A percentile compares a stretch with the other conserved stretches of the same genome.
phyloP scores from a whole-genome alignment of 2,888 invertebrate genomes.

The Leptopterna dolabrata region DNA sequence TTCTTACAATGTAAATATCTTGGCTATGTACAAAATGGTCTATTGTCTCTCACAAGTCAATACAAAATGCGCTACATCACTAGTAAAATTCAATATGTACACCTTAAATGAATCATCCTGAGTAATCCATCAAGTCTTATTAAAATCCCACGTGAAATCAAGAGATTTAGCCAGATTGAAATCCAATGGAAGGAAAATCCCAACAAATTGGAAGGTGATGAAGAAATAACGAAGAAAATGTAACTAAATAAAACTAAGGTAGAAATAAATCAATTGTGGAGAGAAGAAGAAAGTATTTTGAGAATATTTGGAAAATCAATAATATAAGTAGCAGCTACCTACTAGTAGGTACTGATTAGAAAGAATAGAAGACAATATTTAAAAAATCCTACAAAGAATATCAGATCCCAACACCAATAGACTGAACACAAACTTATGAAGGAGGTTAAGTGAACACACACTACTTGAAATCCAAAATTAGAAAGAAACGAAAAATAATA shows the following conservation, averaged over 20 bases:
- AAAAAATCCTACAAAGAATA: neutral
- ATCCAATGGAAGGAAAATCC: neutral
- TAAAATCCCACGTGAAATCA: neutral
- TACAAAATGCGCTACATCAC: constrained; percentile 37
- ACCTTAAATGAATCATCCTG: constrained; percentile 27
- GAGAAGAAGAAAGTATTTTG: no score
- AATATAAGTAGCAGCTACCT: neutral
- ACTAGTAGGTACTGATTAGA: neutral
- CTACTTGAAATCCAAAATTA: neutral
- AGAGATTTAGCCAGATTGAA: neutral
- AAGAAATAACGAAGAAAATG: neutral
- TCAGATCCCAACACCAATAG: neutral
- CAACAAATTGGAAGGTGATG: neutral
- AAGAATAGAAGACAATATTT: neutral
- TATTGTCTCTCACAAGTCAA: constrained; percentile 46
- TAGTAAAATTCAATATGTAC: constrained; percentile 39
- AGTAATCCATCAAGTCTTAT: constrained; percentile 31
- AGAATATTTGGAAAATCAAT: neutral
- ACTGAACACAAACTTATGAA: constrained; percentile 1
- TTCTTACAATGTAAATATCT: constrained; percentile 14
- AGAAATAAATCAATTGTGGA: neutral
- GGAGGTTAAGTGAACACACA: neutral
- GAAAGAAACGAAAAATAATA: neutral
- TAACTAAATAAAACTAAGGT: neutral
- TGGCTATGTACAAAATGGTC: constrained; percentile 40